Evolutionary conservation across 2,888 invertebrate genomes (phyloP), one percentile per base, ranked within the genome.

Genomic region (Ophion slaviceki): DNA sequence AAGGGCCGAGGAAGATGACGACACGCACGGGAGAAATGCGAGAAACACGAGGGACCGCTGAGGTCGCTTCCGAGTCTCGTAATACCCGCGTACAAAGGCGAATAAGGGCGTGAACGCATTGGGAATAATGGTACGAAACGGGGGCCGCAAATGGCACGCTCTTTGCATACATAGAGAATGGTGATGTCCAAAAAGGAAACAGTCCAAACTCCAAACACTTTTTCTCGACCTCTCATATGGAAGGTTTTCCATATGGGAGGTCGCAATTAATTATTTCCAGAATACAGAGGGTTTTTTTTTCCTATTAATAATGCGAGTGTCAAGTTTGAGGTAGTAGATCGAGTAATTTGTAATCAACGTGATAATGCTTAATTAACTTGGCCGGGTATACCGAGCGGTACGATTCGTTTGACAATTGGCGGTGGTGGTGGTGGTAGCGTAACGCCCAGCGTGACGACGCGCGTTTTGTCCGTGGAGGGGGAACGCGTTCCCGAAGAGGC

Each of bases 51-150:
- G 67, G 80, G 28, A 80, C 61, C 71, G 77, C 40, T 28, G 81
- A 64, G 72, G 74, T 47, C 72, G 66, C 53, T 71, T 68, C 67
- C 53, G 75, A 71, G 75, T 80, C 74, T 68, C 80, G 70, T 76
- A 82, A 72, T 72, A 61, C 59, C 10, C 47, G 40, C 11, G 32
- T 59, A 45, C 57, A 71, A 71, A 64, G 59, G 59, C 80, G 62
- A 84, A 84, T 53, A 70, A 82, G 78, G 81, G 71, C 47, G 80
- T 64, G 68, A 61, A 84, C 40, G 36, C 82, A 77, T 76, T 67
- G 47, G 68, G 62, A 78, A 82, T 47, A 57, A 47, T 77, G 40
- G 24, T 71, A 57, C 14, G 57, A 14, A 14, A 45, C 45, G 36
- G 66, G 24, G 64, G 47, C 57, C 11, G 47, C 45, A 76, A 77